Conservation (phyloP, 2,797 vertebrate genomes). For the Scolopax bukidnonensis region DNA sequence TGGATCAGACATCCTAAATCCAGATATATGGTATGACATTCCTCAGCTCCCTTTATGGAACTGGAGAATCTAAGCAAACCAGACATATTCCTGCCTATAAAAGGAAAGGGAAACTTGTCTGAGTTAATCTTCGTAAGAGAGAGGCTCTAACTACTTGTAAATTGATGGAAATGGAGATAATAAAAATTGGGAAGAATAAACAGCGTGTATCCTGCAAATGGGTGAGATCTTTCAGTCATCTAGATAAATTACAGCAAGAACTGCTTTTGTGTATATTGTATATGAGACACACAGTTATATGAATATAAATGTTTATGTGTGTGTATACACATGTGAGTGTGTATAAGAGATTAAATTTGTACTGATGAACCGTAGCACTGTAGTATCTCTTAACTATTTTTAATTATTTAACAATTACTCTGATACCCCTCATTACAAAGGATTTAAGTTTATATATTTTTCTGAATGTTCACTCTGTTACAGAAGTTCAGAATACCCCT, state of each 20-base stretch:
- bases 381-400: not conserved
- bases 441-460: not conserved
- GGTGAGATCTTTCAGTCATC: not conserved
- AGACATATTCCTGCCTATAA: not conserved
- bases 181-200: not conserved
- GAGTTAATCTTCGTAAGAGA: not conserved
- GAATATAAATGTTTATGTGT: not conserved
- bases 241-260: not conserved
- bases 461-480: not conserved
- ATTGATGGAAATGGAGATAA: not conserved
- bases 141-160: not conserved
- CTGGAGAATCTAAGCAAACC: not conserved
- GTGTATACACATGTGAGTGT: not conserved
- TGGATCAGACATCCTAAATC: not conserved
- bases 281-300: not conserved
- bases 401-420: not conserved
- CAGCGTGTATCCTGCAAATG: not conserved
- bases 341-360: not conserved
- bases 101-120: not conserved
- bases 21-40: not conserved
- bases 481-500: not conserved
- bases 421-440: not conserved
- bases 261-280: not conserved
- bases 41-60: not conserved
- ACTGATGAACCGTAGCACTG: not conserved